Evolutionary conservation across 2,888 invertebrate genomes (phyloP).

Genomic region (Sceliomorpha sp.): DNA sequence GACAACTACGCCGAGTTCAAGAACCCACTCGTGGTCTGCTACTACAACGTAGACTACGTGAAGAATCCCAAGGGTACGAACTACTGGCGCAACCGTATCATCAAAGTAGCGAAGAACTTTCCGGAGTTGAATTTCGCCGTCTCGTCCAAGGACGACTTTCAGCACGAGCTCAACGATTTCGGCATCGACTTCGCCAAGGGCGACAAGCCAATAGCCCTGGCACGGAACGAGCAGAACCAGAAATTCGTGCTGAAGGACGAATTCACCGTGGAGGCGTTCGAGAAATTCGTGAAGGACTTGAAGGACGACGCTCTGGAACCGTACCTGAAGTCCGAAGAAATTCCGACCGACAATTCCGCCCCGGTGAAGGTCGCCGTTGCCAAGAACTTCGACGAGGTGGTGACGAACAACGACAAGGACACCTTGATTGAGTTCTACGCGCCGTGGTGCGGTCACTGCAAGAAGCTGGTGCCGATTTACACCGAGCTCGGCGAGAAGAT

Average conservation of each 20-base stretch:
- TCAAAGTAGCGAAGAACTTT: constrained; percentile 91
- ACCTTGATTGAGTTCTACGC: constrained; percentile 99
- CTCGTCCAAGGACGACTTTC: constrained; percentile 95
- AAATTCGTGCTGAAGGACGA: constrained; percentile 95
- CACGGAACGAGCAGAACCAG: constrained; percentile 89
- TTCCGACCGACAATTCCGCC: constrained; percentile 92
- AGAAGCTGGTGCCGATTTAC: constrained; percentile 94
- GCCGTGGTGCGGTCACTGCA: constrained; percentile 99
- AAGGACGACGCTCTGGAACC: constrained; percentile 91
- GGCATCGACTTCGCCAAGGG: constrained; percentile 92
- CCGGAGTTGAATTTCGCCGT: constrained; percentile 91
- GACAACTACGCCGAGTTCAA: constrained; percentile 92
- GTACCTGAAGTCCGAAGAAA: constrained; percentile 96
- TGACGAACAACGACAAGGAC: constrained; percentile 94
- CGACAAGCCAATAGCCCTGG: constrained; percentile 94
- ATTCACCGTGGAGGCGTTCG: constrained; percentile 93
- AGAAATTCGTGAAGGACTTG: constrained; percentile 91
- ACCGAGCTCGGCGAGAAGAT: constrained; percentile 96
- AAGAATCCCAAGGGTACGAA: constrained; percentile 99
- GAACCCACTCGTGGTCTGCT: constrained; percentile 94
- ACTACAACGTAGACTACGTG: constrained; percentile 96
- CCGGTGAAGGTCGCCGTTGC: constrained; percentile 95
- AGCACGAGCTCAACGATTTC: constrained; percentile 95
- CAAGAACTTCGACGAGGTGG: constrained; percentile 97
- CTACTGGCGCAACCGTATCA: constrained; percentile 98